Conservation (phyloP, 1,140 invertebrate genomes). For the Subanguina moxae region DNA sequence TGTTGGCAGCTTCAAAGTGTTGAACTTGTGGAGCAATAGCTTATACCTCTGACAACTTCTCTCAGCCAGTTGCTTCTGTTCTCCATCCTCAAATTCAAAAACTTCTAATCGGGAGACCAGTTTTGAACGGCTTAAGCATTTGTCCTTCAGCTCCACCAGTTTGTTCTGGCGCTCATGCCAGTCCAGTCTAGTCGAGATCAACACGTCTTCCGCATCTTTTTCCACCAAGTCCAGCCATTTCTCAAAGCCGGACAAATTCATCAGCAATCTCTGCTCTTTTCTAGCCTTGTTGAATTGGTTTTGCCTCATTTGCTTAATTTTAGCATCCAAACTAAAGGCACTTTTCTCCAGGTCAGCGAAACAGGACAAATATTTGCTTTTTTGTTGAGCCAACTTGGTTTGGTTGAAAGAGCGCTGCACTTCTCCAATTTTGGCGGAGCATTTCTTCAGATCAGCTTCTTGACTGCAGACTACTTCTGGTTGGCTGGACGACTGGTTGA, state of each 20-base stretch:
- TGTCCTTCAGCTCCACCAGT: slow-evolving; percentile 19
- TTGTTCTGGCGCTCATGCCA: slow-evolving; percentile 10
- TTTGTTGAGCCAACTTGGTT: neutral
- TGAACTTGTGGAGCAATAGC: slow-evolving; percentile 28
- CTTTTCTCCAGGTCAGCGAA: slow-evolving; percentile 13
- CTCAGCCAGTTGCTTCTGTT: slow-evolving; percentile 18
- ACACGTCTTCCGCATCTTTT: neutral
- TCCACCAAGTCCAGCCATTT: slow-evolving; percentile 32
- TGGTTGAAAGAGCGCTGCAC: neutral
- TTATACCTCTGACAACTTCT: slow-evolving; percentile 14
- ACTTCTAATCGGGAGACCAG: slow-evolving; percentile 8
- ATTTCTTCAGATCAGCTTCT: neutral
- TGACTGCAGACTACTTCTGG: neutral
- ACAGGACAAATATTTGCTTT: neutral
- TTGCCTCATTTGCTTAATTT: slow-evolving; percentile 3
- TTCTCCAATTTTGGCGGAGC: neutral
- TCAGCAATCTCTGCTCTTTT: slow-evolving; percentile 22
- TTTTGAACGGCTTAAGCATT: slow-evolving; percentile 22
- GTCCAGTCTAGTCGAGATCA: neutral
- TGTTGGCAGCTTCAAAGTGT: slow-evolving; percentile 18
- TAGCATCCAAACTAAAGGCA: neutral
- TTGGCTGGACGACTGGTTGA: neutral
- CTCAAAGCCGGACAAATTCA: slow-evolving; percentile 24
- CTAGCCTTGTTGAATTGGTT: neutral
- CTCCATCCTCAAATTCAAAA: slow-evolving; percentile 19